Base-by-base conservation (phyloP, 2,113 vertebrate genomes). In the Sphaerodactylus townsendi region DNA sequence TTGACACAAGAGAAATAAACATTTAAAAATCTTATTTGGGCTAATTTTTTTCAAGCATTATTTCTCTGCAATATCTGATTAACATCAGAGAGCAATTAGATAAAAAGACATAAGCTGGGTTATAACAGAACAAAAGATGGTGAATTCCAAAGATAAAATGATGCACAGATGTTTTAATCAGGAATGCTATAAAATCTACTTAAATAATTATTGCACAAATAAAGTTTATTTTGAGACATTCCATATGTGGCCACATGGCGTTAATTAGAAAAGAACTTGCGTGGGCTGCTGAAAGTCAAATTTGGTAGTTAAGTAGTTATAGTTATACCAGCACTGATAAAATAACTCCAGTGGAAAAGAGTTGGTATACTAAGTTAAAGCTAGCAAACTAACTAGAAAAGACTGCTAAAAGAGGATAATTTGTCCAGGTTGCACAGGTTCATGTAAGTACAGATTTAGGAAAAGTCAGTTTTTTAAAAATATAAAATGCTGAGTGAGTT, bases 161-260 rank as follows among this genome's bases (percentile, higher is more conserved):
- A 77, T 70, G 79, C 33, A 77, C 73, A 71, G 39, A 86, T 77
- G 65, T 82, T 86, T 86, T 48, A 74, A 84, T 35, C 37, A 77
- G 33, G 19, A 76, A 81, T 28, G 70, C 39, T 79, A 72, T 84
- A 86, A 81, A 78, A 23, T 74, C 0, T 17, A 10, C 50, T 74
- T 75, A 89, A 88, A 79, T 6, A 25, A 1, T 0, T 62, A 35
- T 66, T 76, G 73, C 4, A 62, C 19, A 82, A 79, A 74, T 71
- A 2, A 79, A 75, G 3, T 86, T 84, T 68, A 72, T 21, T 85
- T 2, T 68, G 64, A 7, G 83, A 10, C 74, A 86, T 46, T 84
- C 0, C 64, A 62, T 85, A 77, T 30, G 8, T 86, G 85, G 46
- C 5, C 5, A 69, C 33, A 86, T 82, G 4, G 1, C 76, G 75